phyloP scores from a whole-genome alignment of 2,113 vertebrate genomes.

The Gallinago jamesoni region DNA sequence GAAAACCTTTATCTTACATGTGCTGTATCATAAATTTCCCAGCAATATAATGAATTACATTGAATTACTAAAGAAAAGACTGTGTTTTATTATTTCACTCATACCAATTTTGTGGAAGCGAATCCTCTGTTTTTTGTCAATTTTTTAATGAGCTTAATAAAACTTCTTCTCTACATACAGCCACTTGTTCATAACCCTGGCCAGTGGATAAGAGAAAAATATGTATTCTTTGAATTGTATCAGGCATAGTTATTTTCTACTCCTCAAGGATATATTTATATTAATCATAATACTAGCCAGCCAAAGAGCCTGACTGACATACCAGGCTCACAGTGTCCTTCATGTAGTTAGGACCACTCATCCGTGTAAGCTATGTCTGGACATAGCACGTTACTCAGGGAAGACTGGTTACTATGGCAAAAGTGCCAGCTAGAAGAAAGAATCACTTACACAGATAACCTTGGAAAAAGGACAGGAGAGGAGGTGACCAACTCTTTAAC shows the following conservation, averaged over 20 bases:
- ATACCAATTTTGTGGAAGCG: constrained; percentile 3
- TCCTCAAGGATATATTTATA: constrained; percentile 12
- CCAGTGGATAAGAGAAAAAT: neutral
- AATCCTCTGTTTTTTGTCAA: constrained; percentile 47
- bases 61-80: constrained; percentile 32
- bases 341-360: neutral
- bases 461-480: neutral
- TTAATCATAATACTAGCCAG: neutral
- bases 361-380: neutral
- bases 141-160: constrained; percentile 54
- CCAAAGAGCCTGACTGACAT: neutral
- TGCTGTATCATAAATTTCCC: neutral
- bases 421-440: neutral
- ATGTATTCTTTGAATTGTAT: neutral
- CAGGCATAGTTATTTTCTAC: constrained; percentile 10
- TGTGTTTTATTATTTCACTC: constrained; percentile 47
- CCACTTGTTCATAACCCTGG: constrained; percentile 14
- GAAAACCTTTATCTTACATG: too few species aligned
- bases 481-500: neutral
- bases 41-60: neutral
- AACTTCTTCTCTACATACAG: neutral
- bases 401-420: neutral
- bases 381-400: neutral
- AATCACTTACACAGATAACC: neutral
- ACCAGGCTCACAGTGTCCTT: neutral